phyloP scores from a whole-genome alignment of 2,113 vertebrate genomes.

The Pao palembangensis region DNA sequence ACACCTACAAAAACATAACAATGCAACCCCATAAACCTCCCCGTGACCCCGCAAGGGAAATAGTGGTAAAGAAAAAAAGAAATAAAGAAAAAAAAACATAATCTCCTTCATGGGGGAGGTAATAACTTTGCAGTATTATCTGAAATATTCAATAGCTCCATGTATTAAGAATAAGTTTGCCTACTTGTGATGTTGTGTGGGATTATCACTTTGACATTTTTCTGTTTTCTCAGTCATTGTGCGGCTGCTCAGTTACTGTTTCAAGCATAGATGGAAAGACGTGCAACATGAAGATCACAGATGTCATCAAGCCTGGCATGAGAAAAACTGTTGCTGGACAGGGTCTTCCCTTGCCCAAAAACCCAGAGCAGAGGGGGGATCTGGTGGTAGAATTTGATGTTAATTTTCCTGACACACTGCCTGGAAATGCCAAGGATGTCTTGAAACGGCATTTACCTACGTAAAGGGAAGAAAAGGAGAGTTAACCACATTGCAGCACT shows the following conservation, averaged over 20 bases:
- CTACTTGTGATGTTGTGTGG: conserved; percentile 9
- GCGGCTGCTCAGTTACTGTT: conserved; percentile 93
- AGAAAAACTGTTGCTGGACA: conserved; percentile 92
- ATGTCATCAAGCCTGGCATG: conserved; percentile 96
- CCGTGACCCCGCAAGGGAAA: no score
- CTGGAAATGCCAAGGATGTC: conserved; percentile 91
- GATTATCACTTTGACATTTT: conserved; percentile 14
- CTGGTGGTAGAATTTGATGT: conserved; percentile 98
- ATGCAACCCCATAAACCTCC: no score
- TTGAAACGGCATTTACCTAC: conserved; percentile 93
- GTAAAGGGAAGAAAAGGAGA: conserved; percentile 58
- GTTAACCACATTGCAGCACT: conserved; percentile 15
- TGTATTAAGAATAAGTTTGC: background rate
- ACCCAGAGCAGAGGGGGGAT: conserved; percentile 92
- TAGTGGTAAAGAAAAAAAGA: no score
- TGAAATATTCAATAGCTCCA: background rate
- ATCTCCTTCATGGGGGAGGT: no score
- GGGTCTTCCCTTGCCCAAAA: conserved; percentile 94
- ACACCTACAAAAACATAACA: no score
- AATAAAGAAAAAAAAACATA: no score
- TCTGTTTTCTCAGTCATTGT: conserved; percentile 83
- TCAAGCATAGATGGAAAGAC: conserved; percentile 94
- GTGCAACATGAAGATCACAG: conserved; percentile 94
- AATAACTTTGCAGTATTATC: no score
- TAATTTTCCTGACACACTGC: conserved; percentile 88